Percentiles rank a stretch among this genome's conserved stretches.
These are phyloP conservation scores for Oreochromis mossambicus DNA, from an alignment of 2,797 vertebrate species.

Conservation along the genomic window DNA sequence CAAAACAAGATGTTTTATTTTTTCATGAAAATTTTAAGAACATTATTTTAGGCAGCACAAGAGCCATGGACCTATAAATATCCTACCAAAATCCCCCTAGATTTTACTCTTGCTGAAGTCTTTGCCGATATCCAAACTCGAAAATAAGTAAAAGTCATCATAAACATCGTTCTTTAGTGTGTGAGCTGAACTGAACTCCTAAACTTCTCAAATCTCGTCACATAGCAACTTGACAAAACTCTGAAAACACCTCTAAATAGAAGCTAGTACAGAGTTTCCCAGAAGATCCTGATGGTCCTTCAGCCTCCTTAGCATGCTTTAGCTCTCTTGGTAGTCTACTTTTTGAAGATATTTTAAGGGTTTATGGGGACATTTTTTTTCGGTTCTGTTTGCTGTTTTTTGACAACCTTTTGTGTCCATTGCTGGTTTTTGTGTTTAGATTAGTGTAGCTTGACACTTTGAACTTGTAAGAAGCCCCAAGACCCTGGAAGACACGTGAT, in stretches of 20 bases:
- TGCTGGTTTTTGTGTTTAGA: not conserved
- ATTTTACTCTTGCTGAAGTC: not conserved
- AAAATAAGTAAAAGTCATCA: not conserved
- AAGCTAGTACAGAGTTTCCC: not conserved
- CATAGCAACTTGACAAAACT: not conserved
- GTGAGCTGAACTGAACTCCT: not conserved
- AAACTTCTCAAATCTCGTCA: not conserved
- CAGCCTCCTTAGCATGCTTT: not conserved
- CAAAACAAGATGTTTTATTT: not conserved
- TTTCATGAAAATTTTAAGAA: too few species aligned
- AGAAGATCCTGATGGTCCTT: not conserved
- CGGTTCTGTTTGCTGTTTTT: not conserved
- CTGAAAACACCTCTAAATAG: not conserved
- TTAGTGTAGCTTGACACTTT: not conserved
- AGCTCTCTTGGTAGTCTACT: not conserved
- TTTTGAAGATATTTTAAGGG: not conserved
- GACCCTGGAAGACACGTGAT: not conserved
- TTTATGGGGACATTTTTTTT: not conserved
- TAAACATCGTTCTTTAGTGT: not conserved
- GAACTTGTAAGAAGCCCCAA: not conserved
- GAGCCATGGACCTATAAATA: not conserved
- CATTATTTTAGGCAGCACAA: not conserved
- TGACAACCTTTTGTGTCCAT: not conserved
- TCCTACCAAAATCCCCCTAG: fast-evolving
- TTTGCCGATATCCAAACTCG: not conserved